Evolutionary conservation across 2,888 invertebrate species (phyloP).

Genomic region (Andrena dorsata): DNA sequence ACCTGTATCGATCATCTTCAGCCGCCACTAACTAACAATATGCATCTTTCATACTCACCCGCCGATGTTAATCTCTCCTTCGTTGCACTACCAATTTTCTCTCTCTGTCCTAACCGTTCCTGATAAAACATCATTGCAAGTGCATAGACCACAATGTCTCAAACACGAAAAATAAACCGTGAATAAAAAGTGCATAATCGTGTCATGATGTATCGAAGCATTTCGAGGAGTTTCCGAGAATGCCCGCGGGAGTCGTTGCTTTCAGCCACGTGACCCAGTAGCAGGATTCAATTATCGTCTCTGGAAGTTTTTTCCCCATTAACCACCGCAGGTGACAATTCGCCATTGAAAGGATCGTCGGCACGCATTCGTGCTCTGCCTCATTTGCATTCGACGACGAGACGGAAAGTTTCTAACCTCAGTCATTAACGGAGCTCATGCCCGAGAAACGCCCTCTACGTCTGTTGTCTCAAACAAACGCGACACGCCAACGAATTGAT

Average conservation of each 20-base stretch:
- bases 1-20: too few species aligned
- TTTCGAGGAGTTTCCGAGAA: conserved; percentile 4
- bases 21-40: too few species aligned
- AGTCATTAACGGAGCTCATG: conserved; percentile 75
- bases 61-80: too few species aligned
- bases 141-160: too few species aligned
- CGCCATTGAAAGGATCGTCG: too few species aligned
- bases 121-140: too few species aligned
- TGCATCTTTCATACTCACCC: too few species aligned
- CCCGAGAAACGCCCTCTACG: conserved; percentile 43
- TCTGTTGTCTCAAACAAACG: conserved; percentile 16
- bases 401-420: conserved; percentile 70
- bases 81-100: too few species aligned
- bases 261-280: conserved; percentile 20
- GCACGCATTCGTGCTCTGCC: conserved; percentile 26
- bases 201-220: neutral
- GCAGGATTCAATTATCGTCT: conserved; percentile 31
- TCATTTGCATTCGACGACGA: conserved; percentile 73
- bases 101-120: too few species aligned
- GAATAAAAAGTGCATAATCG: neutral
- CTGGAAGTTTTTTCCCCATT: neutral
- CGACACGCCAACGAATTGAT: conserved; percentile 14
- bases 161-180: too few species aligned
- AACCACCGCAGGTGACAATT: neutral
- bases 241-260: conserved; percentile 6